Percentiles rank a stretch among this genome's conserved stretches.
Evolutionary conservation across 1,140 invertebrate species (phyloP).

Genomic region (Pseudomyrmex gracilis): DNA sequence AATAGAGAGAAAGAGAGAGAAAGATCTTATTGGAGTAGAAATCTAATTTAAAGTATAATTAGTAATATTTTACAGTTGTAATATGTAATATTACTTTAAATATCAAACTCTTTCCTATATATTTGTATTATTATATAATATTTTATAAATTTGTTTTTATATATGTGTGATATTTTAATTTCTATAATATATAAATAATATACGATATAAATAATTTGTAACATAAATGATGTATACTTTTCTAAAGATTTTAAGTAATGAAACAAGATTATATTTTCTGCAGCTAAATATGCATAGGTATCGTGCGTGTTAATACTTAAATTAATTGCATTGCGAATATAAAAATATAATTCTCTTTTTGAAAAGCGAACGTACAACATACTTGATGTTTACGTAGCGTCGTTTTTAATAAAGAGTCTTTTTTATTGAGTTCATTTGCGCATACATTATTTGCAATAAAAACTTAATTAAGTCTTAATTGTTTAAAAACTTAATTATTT

Average conservation of each 20-base stretch:
- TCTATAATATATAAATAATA: neutral
- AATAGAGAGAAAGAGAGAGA: too few species aligned
- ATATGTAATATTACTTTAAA: constrained; percentile 8
- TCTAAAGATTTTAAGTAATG: neutral
- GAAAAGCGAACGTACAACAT: neutral
- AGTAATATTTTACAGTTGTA: neutral
- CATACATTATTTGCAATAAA: constrained; percentile 37
- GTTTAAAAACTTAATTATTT: constrained; percentile 48
- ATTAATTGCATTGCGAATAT: constrained; percentile 13
- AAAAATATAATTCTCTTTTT: constrained; percentile 14
- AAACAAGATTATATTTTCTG: neutral
- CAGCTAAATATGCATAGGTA: neutral
- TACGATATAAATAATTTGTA: neutral
- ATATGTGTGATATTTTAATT: neutral
- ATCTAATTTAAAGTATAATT: constrained; percentile 9
- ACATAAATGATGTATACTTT: too few species aligned
- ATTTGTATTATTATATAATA: neutral
- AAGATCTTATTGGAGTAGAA: neutral
- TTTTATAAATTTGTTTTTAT: neutral
- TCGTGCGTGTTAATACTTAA: constrained; percentile 1
- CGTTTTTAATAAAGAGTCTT: constrained; percentile 41
- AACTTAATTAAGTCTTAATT: too few species aligned
- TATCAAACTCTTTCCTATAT: neutral
- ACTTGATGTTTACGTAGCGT: neutral
- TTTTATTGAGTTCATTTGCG: constrained; percentile 41